phyloP scores from a whole-genome alignment of 35 echinoderm and acorn worm species.

The Patiria miniata region DNA sequence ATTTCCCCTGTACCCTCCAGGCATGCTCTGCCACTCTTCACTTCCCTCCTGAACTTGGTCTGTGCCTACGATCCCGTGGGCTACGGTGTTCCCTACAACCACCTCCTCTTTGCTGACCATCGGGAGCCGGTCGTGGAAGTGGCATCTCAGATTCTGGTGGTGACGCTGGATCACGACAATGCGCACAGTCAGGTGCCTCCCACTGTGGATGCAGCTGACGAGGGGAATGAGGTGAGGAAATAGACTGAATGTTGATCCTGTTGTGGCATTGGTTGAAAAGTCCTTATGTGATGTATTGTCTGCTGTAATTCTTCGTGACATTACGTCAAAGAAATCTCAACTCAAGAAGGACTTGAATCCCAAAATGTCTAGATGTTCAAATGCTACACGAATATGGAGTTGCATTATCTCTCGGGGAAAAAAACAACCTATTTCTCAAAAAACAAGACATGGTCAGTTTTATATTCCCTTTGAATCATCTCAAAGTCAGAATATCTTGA shows the following conservation, averaged over 20 bases:
- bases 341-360: too few relatives aligned
- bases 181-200: constrained; percentile 52
- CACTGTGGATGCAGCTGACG: constrained; percentile 49
- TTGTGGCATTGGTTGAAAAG: too few relatives aligned
- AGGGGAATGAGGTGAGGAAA: constrained; percentile 49
- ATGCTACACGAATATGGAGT: too few relatives aligned
- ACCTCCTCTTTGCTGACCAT: constrained; percentile 85
- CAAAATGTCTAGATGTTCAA: too few relatives aligned
- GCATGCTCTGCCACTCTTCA: constrained; percentile 97
- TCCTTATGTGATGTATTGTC: too few relatives aligned
- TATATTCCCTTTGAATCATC: too few relatives aligned
- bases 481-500: too few relatives aligned
- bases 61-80: constrained; percentile 98
- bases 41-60: constrained; percentile 82
- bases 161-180: constrained; percentile 88
- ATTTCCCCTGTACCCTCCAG: constrained; percentile 37
- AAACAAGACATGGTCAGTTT: too few relatives aligned
- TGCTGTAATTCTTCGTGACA: too few relatives aligned
- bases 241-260: neutral
- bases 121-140: constrained; percentile 95
- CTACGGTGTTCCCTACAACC: constrained; percentile 90
- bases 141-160: constrained; percentile 89
- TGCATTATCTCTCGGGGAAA: too few relatives aligned
- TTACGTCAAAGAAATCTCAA: too few relatives aligned
- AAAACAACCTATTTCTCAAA: too few relatives aligned